Conservation (phyloP, 2,888 invertebrate species). For the Steromphala cineraria region DNA sequence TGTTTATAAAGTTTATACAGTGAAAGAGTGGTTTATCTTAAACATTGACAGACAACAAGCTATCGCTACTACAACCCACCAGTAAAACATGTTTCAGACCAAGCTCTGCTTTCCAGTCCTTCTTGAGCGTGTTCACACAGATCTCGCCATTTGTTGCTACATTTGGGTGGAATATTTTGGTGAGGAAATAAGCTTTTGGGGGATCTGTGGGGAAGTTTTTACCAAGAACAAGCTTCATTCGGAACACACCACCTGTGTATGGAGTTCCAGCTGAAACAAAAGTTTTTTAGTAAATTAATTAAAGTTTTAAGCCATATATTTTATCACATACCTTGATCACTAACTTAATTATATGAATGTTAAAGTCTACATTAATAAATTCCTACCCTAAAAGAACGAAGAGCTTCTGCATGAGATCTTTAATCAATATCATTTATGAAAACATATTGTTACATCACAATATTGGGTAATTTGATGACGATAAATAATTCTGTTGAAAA, state of each 20-base stretch:
- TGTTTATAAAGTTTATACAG: too few species aligned
- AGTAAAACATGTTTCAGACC: conserved; percentile 95
- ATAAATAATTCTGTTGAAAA: too few species aligned
- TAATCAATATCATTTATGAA: too few species aligned
- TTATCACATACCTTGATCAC: too few species aligned
- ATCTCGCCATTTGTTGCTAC: conserved; percentile 94
- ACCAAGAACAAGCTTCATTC: conserved; percentile 90
- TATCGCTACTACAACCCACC: conserved; percentile 77
- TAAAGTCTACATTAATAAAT: too few species aligned
- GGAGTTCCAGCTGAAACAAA: conserved; percentile 89
- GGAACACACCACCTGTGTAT: conserved; percentile 91
- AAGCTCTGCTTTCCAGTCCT: conserved; percentile 96
- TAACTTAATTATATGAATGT: too few species aligned
- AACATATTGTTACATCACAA: too few species aligned
- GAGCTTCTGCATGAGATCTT: too few species aligned
- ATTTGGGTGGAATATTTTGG: conserved; percentile 98
- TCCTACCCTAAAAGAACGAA: too few species aligned
- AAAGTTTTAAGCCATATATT: too few species aligned
- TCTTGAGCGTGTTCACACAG: conserved; percentile 96
- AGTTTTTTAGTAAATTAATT: too few species aligned
- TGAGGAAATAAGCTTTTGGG: conserved; percentile 93
- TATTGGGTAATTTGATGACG: too few species aligned
- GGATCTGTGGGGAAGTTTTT: conserved; percentile 94
- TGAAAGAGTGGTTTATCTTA: background rate
- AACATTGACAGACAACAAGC: background rate